Percentiles rank a stretch among this genome's conserved stretches.
These are phyloP conservation scores for Drosophila pegasa DNA, from an alignment of 2,888 invertebrate species.

Conservation along the genomic window DNA sequence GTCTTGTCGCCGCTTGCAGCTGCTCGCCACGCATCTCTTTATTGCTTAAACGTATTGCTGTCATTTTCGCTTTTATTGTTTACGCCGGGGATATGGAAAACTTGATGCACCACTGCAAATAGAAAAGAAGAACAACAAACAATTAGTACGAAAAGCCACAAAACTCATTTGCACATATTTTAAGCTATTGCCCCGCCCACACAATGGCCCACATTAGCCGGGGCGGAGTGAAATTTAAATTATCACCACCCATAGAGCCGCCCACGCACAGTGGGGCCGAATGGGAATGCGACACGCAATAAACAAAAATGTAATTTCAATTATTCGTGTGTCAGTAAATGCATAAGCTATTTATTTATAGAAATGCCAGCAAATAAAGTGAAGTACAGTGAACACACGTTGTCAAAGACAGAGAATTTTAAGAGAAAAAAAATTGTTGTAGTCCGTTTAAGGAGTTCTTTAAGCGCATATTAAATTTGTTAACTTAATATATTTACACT, in stretches of 20 bases:
- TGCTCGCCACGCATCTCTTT: slow-evolving; percentile 59
- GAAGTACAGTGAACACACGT: slow-evolving; percentile 8
- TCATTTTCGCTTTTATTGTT: slow-evolving; percentile 72
- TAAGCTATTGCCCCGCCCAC: slow-evolving; percentile 6
- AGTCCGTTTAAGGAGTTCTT: background rate
- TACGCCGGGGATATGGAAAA: slow-evolving; percentile 56
- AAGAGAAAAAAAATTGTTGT: background rate
- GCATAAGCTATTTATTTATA: slow-evolving; percentile 41
- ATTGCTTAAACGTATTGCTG: slow-evolving; percentile 79
- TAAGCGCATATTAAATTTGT: background rate
- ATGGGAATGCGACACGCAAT: slow-evolving; percentile 35
- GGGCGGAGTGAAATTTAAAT: slow-evolving; percentile 16
- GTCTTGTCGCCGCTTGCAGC: slow-evolving; percentile 46
- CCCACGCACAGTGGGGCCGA: slow-evolving; percentile 32
- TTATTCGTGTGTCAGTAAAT: slow-evolving; percentile 30
- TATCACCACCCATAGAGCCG: slow-evolving; percentile 5
- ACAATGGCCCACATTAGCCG: slow-evolving; percentile 1
- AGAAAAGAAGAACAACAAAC: slow-evolving; percentile 3
- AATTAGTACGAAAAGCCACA: slow-evolving; percentile 21
- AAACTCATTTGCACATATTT: slow-evolving; percentile 12
- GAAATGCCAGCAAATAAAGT: slow-evolving; percentile 27
- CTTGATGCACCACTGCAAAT: slow-evolving; percentile 56
- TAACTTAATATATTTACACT: too few species aligned
- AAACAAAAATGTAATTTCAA: slow-evolving; percentile 35
- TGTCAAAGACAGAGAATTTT: background rate